phyloP scores from a whole-genome alignment of 1,140 invertebrate genomes.

The Harpegnathos saltator region DNA sequence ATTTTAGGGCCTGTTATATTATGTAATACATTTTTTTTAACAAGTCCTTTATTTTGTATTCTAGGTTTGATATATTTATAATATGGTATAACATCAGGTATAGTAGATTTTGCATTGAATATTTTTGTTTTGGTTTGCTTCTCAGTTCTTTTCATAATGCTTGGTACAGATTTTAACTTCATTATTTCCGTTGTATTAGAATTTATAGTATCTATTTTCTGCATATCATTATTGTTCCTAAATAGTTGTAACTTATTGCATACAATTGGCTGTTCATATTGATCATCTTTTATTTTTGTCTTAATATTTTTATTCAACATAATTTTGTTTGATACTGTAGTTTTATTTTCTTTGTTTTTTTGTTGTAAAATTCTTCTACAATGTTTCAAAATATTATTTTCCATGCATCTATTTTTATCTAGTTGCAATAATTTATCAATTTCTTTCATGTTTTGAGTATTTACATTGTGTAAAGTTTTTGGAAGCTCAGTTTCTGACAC shows the following conservation, averaged over 20 bases:
- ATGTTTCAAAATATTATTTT: background rate
- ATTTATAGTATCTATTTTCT: background rate
- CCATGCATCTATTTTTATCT: background rate
- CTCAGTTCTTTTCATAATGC: conserved; percentile 28
- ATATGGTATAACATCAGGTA: conserved; percentile 51
- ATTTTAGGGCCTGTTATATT: conserved; percentile 35
- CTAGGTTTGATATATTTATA: conserved; percentile 45
- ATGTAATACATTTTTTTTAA: conserved; percentile 65
- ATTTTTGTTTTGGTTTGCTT: background rate
- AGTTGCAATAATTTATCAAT: background rate
- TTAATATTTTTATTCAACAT: conserved; percentile 2
- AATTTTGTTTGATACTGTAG: background rate
- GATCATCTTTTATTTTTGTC: conserved; percentile 13
- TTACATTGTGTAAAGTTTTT: conserved; percentile 2
- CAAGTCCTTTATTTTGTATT: conserved; percentile 40
- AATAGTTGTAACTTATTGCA: background rate
- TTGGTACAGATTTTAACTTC: conserved; percentile 23
- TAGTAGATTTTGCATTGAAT: conserved; percentile 20
- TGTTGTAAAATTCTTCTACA: background rate
- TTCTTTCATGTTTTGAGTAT: conserved; percentile 24
- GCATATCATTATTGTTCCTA: background rate
- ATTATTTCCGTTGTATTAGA: background rate
- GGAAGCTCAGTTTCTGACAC: background rate
- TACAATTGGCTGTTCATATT: background rate
- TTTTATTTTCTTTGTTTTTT: conserved; percentile 63